A percentile compares a stretch with the other conserved stretches of the same genome.
These are phyloP conservation scores for Bombus polaris DNA, from an alignment of 1,140 invertebrate species.

Conservation along the genomic window DNA sequence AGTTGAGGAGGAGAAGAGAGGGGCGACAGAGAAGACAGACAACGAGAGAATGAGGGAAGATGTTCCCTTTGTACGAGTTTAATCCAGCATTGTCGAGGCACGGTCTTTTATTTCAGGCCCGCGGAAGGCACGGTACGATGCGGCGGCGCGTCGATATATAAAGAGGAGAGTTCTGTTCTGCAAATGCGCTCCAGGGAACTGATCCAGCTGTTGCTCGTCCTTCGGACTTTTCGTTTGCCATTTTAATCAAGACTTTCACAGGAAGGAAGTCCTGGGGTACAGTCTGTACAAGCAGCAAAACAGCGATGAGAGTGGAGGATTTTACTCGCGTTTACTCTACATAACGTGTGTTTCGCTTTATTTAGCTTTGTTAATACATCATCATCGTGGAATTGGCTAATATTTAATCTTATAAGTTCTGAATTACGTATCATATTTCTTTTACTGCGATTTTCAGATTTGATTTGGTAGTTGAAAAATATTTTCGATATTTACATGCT, in stretches of 20 bases:
- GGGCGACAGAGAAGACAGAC: constrained; percentile 58
- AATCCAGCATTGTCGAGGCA: constrained; percentile 81
- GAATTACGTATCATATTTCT: not conserved
- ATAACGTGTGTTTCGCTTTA: no score
- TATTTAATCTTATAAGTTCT: not conserved
- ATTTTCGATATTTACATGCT: no score
- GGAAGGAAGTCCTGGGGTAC: constrained; percentile 79
- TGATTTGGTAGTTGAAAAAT: not conserved
- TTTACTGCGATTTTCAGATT: not conserved
- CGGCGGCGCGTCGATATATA: constrained; percentile 78
- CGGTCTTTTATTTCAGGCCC: constrained; percentile 78
- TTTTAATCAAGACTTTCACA: constrained; percentile 82
- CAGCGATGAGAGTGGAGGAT: not conserved
- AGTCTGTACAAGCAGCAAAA: constrained; percentile 55
- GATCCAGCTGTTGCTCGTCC: constrained; percentile 82
- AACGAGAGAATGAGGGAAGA: constrained; percentile 59
- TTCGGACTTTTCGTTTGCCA: constrained; percentile 78
- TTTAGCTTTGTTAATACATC: no score
- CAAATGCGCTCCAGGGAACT: constrained; percentile 82
- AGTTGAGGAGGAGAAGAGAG: not conserved
- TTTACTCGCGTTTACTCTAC: not conserved
- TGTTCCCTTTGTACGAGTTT: constrained; percentile 80
- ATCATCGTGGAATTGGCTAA: not conserved
- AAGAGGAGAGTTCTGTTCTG: constrained; percentile 81
- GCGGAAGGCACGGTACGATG: constrained; percentile 62